Evolutionary conservation across 1,140 invertebrate genomes (phyloP), one percentile per base, ranked within the genome.

Genomic region (Delia radicum): DNA sequence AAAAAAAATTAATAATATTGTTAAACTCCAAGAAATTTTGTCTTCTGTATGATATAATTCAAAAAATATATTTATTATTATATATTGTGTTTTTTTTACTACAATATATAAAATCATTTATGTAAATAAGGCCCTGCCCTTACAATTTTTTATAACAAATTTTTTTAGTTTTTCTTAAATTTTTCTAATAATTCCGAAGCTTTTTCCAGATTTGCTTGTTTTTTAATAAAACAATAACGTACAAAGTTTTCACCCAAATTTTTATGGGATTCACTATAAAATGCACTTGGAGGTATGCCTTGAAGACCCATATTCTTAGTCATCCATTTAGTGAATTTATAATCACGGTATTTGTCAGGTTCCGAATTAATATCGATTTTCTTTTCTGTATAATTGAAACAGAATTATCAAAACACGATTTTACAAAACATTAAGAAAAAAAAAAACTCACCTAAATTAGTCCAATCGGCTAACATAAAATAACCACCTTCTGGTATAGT

Each of bases 401-500:
- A 65, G n/a, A 65, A 73, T 21, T 31, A 69, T 2, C 4, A 69
- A 8, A 33, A 28, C 7, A 18, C 27, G 8, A 62, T 72, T n/a
- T 55, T 26, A 61, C 26, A 65, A 62, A 77, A 37, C 24, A 21
- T 74, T 48, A n/a, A 42, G 46, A 15, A 15, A 28, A n/a, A n/a
- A 48, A 48, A 1, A 55, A 69, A 81, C 77, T 84, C 83, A 92
- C 91, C 90, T 78, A 97, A 87, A 6, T 90, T 87, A n/a, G 91
- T 91, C 92, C 96, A 98, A 87, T 99, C 94, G 2, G 96, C 96
- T 12, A 99, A 83, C 89, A 99, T 95, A 85, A 99, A 99, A 87
- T 98, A 99, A 0, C 98, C 98, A 15, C 95, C 97, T 77, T 99
- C 94, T 0, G 98, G 98, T 63, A 99, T 89, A 1, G 95, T 96